Percentiles rank a stretch among this genome's conserved stretches.
Evolutionary conservation across 2,888 invertebrate species (phyloP).

Genomic region (Platycheirus albimanus): DNA sequence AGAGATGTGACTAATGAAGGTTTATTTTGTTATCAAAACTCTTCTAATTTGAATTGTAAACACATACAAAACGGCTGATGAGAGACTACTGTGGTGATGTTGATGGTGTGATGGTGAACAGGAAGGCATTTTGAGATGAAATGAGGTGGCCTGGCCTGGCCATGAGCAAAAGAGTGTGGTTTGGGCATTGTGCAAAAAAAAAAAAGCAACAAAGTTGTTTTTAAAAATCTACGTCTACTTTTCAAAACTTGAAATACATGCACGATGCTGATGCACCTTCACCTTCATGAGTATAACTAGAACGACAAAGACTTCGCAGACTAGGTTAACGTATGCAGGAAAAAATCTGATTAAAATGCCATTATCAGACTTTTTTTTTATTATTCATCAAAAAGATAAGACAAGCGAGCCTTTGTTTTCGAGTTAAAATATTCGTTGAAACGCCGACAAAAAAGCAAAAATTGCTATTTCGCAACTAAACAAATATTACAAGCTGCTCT

Average conservation of each 20-base stretch:
- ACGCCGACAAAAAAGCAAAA: slow-evolving; percentile 48
- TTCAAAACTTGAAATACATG: slow-evolving; percentile 15
- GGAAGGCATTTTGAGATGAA: slow-evolving; percentile 1
- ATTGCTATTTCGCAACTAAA: slow-evolving; percentile 18
- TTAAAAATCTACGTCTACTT: slow-evolving; percentile 1
- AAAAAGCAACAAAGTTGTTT: too few species aligned
- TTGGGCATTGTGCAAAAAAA: too few species aligned
- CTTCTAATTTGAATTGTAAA: slow-evolving; percentile 58
- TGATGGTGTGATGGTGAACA: not conserved
- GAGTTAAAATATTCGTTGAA: slow-evolving; percentile 19
- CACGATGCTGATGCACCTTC: slow-evolving; percentile 20
- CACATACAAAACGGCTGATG: slow-evolving; percentile 14
- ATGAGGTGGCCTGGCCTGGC: slow-evolving; percentile 32
- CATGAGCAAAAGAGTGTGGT: slow-evolving; percentile 7
- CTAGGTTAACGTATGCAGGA: slow-evolving; percentile 17
- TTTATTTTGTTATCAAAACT: slow-evolving; percentile 61
- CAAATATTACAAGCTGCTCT: not conserved
- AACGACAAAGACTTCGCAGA: not conserved
- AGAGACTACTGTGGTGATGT: not conserved
- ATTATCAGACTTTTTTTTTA: slow-evolving; percentile 38
- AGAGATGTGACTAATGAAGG: slow-evolving; percentile 60
- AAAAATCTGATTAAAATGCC: slow-evolving; percentile 33
- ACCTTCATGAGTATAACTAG: slow-evolving; percentile 20
- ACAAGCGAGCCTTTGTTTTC: slow-evolving; percentile 10
- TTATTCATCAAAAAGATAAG: slow-evolving; percentile 50